Base-by-base conservation (phyloP, 2,888 invertebrate genomes). In the Brenthis daphne region DNA sequence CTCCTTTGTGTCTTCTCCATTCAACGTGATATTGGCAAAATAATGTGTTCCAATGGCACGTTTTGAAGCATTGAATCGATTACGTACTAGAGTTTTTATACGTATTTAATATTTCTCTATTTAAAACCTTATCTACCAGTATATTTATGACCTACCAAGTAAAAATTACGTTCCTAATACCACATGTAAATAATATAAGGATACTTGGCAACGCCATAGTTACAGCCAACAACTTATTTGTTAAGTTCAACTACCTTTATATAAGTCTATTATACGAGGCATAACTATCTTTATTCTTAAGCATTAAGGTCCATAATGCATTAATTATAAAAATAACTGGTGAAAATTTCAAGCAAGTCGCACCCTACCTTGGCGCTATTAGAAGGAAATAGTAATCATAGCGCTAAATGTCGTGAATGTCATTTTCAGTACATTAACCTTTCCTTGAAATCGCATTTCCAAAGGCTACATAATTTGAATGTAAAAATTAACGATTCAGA, bases 161-260 rank as follows among this genome's bases (percentile, higher is more conserved):
- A 57, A 16, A 50, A 55, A 29, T 43, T 16, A 37, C 37, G n/a
- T 14, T 43, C 16, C 16, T 4, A 14, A 8, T 29, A 16, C 43
- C 48, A n/a, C 50, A 50, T 24, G 43, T 33, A 12, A 20, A 53
- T 66, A 29, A 48, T 54, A 66, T 48, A 47, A 4, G 50, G 29
- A 43, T 29, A 64, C 68, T 53, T 70, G 51, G 63, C 55, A 70
- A 68, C 64, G 13, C 57, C 57, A 64, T 68, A 61, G 68, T 66
- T 63, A 70, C 72, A 61, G 33, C 20, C 14, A 67, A 71, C 64
- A 71, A 68, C 50, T 55, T 37, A 55, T 60, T 61, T 60, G 14
- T 57, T 11, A 47, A 61, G 67, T 69, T 67, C 67, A 67, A 60
- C 51, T 37, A 71, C 63, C 50, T 64, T 50, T 6, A 57, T n/a